phyloP scores from a whole-genome alignment of 2,797 vertebrate species.

The Tangara arthus region DNA sequence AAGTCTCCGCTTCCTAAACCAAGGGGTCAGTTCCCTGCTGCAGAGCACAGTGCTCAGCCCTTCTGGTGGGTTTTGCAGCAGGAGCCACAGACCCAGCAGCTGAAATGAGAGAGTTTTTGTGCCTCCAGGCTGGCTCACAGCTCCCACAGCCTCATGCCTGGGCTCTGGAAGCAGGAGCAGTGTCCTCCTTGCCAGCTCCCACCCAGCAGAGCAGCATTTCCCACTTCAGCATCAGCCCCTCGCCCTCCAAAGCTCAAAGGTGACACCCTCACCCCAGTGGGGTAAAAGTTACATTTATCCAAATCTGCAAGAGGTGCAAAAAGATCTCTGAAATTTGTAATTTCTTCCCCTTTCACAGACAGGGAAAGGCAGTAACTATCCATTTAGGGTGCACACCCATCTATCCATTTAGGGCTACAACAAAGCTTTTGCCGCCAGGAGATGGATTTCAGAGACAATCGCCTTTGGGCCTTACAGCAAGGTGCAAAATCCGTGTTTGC shows the following conservation, averaged over 20 bases:
- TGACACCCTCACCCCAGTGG: not conserved
- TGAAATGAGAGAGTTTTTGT: not conserved
- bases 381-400: not conserved
- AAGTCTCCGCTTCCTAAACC: not conserved
- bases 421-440: not conserved
- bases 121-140: not conserved
- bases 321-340: not conserved
- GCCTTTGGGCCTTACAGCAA: not conserved
- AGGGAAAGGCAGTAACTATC: not conserved
- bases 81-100: not conserved
- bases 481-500: not conserved
- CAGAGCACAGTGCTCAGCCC: rapidly evolving
- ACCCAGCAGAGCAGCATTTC: not conserved
- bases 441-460: not conserved
- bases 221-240: not conserved
- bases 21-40: not conserved
- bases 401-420: not conserved
- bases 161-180: not conserved
- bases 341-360: not conserved
- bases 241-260: not conserved
- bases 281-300: not conserved
- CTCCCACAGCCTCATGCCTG: not conserved
- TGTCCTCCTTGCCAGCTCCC: not conserved
- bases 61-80: not conserved
- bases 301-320: not conserved